phyloP scores from a whole-genome alignment of 2,797 vertebrate genomes.

The Brotula barbata region DNA sequence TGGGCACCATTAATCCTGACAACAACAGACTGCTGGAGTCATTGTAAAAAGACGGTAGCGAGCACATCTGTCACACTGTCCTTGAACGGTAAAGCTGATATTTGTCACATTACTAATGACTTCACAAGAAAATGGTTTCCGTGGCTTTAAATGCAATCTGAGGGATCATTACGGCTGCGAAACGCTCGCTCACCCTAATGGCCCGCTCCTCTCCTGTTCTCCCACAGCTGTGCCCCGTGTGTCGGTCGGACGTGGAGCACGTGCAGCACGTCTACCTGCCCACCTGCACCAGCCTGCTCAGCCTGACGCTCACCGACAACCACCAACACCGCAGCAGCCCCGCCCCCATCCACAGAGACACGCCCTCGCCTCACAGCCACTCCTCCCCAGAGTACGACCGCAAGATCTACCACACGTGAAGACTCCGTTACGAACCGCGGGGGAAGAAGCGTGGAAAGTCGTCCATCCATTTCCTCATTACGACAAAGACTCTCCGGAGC shows the following conservation, averaged over 20 bases:
- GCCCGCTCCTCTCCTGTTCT: neutral
- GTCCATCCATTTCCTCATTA: constrained; percentile 13
- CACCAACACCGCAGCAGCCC: constrained; percentile 66
- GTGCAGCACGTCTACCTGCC: constrained; percentile 97
- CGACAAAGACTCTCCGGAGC: constrained; percentile 24
- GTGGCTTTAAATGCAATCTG: neutral
- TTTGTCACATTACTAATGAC: neutral
- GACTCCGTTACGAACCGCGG: neutral
- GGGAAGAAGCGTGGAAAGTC: constrained; percentile 10
- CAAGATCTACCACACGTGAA: constrained; percentile 78
- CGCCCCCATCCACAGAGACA: constrained; percentile 70
- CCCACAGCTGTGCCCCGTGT: constrained; percentile 89
- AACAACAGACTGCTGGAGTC: no score
- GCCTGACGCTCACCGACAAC: constrained; percentile 82
- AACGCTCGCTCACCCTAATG: no score
- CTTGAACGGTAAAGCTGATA: neutral
- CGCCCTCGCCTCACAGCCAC: constrained; percentile 71
- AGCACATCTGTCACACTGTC: neutral
- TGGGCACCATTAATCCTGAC: no score
- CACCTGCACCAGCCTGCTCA: constrained; percentile 95
- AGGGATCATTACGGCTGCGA: neutral
- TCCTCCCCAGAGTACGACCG: constrained; percentile 74
- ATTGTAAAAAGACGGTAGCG: no score
- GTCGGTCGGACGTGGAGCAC: constrained; percentile 90
- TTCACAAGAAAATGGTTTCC: no score